Conservation (phyloP, 2,113 vertebrate species). For the Trematocara stigmaticum region DNA sequence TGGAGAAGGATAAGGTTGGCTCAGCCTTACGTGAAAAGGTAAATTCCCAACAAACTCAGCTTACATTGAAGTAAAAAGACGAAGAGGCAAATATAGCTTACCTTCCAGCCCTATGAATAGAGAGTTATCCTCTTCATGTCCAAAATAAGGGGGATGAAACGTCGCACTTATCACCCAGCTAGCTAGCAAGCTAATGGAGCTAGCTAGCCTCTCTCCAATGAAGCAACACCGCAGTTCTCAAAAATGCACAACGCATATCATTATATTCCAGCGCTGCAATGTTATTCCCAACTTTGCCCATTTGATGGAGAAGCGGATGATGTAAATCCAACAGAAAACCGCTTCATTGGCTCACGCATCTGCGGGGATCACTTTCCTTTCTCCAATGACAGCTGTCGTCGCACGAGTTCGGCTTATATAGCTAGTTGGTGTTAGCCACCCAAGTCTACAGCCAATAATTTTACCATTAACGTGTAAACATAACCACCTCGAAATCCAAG, state of each 20-base stretch:
- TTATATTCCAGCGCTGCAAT: conserved; percentile 60
- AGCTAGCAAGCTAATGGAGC: conserved; percentile 64
- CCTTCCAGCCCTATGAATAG: conserved; percentile 76
- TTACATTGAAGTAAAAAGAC: neutral
- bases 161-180: conserved; percentile 67
- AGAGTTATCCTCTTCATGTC: conserved; percentile 79
- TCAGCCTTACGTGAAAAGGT: conserved; percentile 2
- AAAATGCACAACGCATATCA: conserved; percentile 60
- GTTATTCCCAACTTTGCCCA: conserved; percentile 67
- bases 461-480: conserved; percentile 21
- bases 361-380: conserved; percentile 73
- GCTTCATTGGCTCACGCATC: conserved; percentile 46
- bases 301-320: conserved; percentile 54
- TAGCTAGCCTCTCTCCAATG: conserved; percentile 69
- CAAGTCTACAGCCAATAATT: conserved; percentile 56
- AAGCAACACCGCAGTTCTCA: conserved; percentile 67
- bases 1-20: conserved; percentile 40
- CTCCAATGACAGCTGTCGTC: conserved; percentile 77
- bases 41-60: neutral
- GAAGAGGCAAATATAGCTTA: conserved; percentile 15
- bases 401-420: conserved; percentile 67
- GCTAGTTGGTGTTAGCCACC: conserved; percentile 71
- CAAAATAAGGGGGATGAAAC: conserved; percentile 67
- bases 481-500: conserved; percentile 10
- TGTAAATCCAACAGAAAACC: conserved; percentile 59